Conservation (phyloP, 2,888 invertebrate species). For the Parnassius apollo region DNA sequence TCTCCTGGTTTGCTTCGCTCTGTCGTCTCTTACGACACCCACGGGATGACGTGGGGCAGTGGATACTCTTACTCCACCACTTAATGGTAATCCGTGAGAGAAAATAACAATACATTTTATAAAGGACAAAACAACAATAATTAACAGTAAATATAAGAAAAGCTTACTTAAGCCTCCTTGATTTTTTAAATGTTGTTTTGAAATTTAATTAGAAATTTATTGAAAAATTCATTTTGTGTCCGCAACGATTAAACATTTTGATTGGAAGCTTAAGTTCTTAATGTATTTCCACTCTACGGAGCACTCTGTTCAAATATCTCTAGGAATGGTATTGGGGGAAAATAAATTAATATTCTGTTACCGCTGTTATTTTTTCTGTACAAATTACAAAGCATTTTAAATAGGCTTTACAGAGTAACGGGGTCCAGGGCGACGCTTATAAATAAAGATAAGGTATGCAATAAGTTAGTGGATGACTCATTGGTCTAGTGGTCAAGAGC, state of each 20-base stretch:
- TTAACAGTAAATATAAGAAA: conserved; percentile 13
- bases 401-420: neutral
- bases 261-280: conserved; percentile 61
- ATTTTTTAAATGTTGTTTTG: conserved; percentile 18
- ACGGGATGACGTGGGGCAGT: too few species aligned
- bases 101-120: too few species aligned
- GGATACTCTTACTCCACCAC: too few species aligned
- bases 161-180: conserved; percentile 27
- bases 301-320: conserved; percentile 34
- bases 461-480: too few species aligned
- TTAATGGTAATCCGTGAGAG: too few species aligned
- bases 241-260: conserved; percentile 46
- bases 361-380: conserved; percentile 1
- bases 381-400: neutral
- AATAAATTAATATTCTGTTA: conserved; percentile 43
- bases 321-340: conserved; percentile 32
- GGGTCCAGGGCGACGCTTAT: too few species aligned
- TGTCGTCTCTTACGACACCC: too few species aligned
- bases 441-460: too few species aligned
- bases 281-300: conserved; percentile 40
- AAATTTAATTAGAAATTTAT: conserved; percentile 24
- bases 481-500: too few species aligned
- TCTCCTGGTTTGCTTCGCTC: too few species aligned
- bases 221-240: conserved; percentile 40
- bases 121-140: neutral